These are phyloP conservation scores for Tetraodon nigroviridis DNA, from an alignment of 2,113 vertebrate genomes.

Conservation along the genomic window DNA sequence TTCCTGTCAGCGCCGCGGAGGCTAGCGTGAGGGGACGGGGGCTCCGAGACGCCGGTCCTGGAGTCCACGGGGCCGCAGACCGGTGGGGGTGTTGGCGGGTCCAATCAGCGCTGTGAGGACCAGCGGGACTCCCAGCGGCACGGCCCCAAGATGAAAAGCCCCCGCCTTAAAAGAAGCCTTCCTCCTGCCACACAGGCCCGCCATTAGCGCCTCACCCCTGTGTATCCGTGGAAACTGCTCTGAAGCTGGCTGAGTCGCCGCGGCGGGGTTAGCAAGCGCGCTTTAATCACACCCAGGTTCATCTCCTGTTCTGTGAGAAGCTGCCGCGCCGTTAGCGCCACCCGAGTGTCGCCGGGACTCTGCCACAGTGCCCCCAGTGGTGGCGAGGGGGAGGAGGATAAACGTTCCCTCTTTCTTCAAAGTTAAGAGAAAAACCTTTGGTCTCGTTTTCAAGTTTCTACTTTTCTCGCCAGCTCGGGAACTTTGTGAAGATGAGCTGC, in stretches of 20 bases:
- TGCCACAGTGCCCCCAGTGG: too few species aligned
- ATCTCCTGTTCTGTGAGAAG: conserved; percentile 19
- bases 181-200: conserved; percentile 14
- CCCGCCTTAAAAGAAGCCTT: conserved; percentile 30
- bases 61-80: conserved; percentile 31
- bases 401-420: too few species aligned
- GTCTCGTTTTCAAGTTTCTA: too few species aligned
- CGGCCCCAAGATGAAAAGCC: conserved; percentile 55
- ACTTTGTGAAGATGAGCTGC: too few species aligned
- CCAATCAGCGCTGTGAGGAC: conserved; percentile 46
- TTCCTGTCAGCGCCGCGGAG: conserved; percentile 44
- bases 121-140: conserved; percentile 58
- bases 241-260: conserved; percentile 5
- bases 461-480: too few species aligned
- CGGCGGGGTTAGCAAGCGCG: conserved; percentile 1
- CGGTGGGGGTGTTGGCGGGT: conserved; percentile 30
- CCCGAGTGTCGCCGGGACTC: neutral
- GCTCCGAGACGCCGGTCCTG: conserved; percentile 3
- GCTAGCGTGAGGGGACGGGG: neutral
- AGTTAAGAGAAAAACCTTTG: too few species aligned
- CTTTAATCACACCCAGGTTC: conserved; percentile 5
- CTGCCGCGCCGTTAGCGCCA: neutral
- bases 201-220: conserved; percentile 43
- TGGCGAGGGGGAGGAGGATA: too few species aligned
- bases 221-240: conserved; percentile 22